Evolutionary conservation across 1,140 invertebrate genomes (phyloP), one percentile per base, ranked within the genome.

Genomic region (Drosophila subpulchrella): DNA sequence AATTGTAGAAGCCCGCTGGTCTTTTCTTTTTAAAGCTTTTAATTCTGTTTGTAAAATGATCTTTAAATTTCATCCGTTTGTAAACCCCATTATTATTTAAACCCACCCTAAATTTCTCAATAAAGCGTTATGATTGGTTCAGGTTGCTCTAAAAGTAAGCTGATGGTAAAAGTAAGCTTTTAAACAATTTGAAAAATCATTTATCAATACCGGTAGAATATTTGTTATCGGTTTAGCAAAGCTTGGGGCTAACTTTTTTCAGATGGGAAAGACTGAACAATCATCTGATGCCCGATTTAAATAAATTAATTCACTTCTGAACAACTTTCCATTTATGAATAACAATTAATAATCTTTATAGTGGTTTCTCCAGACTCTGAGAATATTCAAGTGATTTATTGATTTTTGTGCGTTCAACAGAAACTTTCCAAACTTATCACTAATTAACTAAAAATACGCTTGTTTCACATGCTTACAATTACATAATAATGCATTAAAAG

Each of bases 381-480:
- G 67, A 70, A 70, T 71, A 68, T 54, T 59, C 55, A 68, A 67
- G 70, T 58, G 38, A 74, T 86, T 88, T 83, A 79, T 80, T 89
- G 20, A 53, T 59, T 68, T 88, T 86, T 86, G 83, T 89, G 83
- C 83, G 67, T 83, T 88, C 66, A 88, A 88, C 72, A 83, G 62
- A 86, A 88, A 75, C 53, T 47, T 75, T 77, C 48, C 48, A 42
- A 82, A 73, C 84, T 88, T 89, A 89, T 66, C 13, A 80, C 79
- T 88, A 89, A 75, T 78, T 86, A 85, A 86, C 83, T 86, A 88
- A 86, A 84, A 74, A 58, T 68, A 85, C 63, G 75, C 47, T 66
- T 59, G 66, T 68, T 82, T 74, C 77, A 67, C 53, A 83, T 73
- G 62, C 83, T 83, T 83, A 86, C 27, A 83, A 79, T 68, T 86